Percentiles rank a stretch among this genome's conserved stretches.
phyloP scores from a whole-genome alignment of 2,888 invertebrate species.

The Spatulosminthurus flaviceps region DNA sequence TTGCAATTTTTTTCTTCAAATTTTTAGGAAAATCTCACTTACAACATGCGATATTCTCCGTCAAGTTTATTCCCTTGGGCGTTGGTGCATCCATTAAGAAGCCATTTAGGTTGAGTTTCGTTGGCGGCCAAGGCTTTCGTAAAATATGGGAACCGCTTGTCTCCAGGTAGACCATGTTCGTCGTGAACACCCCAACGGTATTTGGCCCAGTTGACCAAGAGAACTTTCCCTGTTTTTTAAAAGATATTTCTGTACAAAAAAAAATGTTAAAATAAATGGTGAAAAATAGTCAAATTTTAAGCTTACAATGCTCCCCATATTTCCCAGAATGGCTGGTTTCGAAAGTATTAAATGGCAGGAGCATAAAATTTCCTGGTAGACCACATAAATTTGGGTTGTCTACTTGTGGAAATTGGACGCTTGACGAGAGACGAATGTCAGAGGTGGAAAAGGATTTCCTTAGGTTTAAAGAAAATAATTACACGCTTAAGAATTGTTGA shows the following conservation, averaged over 20 bases:
- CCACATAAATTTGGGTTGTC: constrained; percentile 61
- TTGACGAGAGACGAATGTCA: not conserved
- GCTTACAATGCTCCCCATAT: not conserved
- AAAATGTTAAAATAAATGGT: too few relatives aligned
- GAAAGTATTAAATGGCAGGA: constrained; percentile 56
- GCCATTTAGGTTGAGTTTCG: not conserved
- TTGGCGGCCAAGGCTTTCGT: constrained; percentile 16
- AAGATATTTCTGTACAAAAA: too few relatives aligned
- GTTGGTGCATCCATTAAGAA: not conserved
- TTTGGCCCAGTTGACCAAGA: constrained; percentile 55
- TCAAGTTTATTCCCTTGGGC: not conserved
- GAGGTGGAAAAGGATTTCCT: not conserved
- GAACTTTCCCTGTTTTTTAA: constrained; percentile 51
- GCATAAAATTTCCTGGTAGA: constrained; percentile 54
- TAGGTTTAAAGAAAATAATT: too few relatives aligned
- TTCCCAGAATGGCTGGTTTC: not conserved
- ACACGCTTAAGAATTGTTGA: too few relatives aligned
- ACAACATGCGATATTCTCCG: not conserved
- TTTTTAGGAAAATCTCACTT: not conserved
- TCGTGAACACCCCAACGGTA: constrained; percentile 60
- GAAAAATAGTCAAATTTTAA: too few relatives aligned
- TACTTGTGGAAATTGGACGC: constrained; percentile 49
- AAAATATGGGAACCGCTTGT: constrained; percentile 57
- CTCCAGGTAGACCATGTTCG: constrained; percentile 58
- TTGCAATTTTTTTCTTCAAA: too few relatives aligned